Base-by-base conservation (phyloP, 2,888 invertebrate genomes). In the Limnephilus lunatus region DNA sequence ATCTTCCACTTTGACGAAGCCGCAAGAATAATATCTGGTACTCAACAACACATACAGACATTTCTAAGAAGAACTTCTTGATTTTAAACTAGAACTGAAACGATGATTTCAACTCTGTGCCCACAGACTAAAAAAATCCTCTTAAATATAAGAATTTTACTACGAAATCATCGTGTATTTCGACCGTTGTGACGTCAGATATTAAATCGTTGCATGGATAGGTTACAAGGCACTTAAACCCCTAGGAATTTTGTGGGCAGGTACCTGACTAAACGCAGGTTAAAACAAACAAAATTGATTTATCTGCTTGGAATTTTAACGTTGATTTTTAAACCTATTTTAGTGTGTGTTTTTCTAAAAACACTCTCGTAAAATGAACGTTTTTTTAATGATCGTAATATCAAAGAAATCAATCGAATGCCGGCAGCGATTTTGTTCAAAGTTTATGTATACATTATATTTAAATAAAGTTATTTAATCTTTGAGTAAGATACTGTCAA, bases 271-370 rank as follows among this genome's bases (percentile, higher is more conserved):
- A 81, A 30, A 30, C 15, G 53, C 53, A 53, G 53, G 53, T 53
- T 53, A 53, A 53, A 53, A 68, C 53, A 82, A 82, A 82, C 30
- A 82, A 30, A 32, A 31, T 82, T 82, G 82, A 82, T 82, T 82
- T 82, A 82, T 82, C 15, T 82, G 31, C 31, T 31, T 31, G 12
- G 15, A 7, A 82, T 81, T 81, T 81, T 81, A 81, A 14, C 25
- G 12, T 81, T 30, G 53, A 53, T 53, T 53, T 53, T 53, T 19
- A 53, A 19, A 53, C 1, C 19, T 19, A 19, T 25, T 53, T 68
- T 68, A 19, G 25, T 68, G 7, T 68, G 53, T 25, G 25, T 68
- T 25, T 19, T 68, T 68, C 14, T 68, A 25, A 68, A 68, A 68
- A 19, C 5, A 7, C 19, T 68, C 7, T 68, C 53, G 5, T 25